phyloP scores from a whole-genome alignment of 2,888 invertebrate genomes.

The Digitonthophagus gazella region DNA sequence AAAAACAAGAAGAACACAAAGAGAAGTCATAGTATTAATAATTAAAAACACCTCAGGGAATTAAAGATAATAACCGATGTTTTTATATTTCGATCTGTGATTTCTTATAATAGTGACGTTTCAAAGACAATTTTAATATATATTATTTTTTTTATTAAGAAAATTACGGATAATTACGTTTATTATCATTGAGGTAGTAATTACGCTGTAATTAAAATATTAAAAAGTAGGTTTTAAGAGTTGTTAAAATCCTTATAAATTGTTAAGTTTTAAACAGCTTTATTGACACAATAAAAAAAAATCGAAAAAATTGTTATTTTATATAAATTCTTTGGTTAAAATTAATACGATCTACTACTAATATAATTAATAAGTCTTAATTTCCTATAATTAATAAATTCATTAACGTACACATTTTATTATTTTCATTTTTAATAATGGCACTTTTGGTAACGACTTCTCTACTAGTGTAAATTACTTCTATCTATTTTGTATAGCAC shows the following conservation, averaged over 20 bases:
- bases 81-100: not conserved
- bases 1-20: constrained; percentile 1
- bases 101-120: not conserved
- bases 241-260: constrained; percentile 7
- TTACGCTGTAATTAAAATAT: not conserved
- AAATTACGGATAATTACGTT: too few species aligned
- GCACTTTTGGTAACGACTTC: constrained; percentile 33
- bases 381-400: constrained; percentile 21
- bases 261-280: constrained; percentile 6
- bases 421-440: constrained; percentile 27
- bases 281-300: constrained; percentile 20
- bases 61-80: too few species aligned
- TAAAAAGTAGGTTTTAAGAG: not conserved
- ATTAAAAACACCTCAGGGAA: not conserved
- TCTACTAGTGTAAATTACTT: not conserved
- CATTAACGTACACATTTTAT: constrained; percentile 25
- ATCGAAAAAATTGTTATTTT: not conserved
- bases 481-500: constrained; percentile 3
- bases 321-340: constrained; percentile 29
- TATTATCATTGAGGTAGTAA: too few species aligned
- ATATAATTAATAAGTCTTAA: constrained; percentile 9
- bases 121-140: not conserved
- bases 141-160: not conserved
- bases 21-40: not conserved
- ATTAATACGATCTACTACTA: constrained; percentile 7